Base-by-base conservation (phyloP, 1,140 invertebrate species). In the Drosophila cardini region DNA sequence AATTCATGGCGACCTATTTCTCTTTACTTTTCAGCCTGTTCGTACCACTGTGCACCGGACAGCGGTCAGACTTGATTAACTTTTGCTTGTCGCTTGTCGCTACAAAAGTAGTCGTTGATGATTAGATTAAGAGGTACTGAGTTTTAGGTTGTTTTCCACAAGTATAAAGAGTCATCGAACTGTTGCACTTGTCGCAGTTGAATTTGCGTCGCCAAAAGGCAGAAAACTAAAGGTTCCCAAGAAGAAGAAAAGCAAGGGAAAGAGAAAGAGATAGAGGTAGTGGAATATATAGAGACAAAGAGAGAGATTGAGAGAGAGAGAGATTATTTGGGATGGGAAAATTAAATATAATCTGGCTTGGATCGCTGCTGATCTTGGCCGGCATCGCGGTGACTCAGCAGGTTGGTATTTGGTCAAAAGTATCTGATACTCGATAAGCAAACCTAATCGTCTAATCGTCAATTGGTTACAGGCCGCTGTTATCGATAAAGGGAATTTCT, bases 401-500 rank as follows among this genome's bases (percentile, higher is more conserved):
- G 70, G 70, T 72, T 18, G 30, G 63, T 13, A 13, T 13, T 40
- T 13, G 38, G 2, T 21, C 18, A 26, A 30, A 16, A 9, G 7
- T 40, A 15, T 11, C 21, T 38, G n/a, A 53, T 34, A 50, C n/a
- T 13, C 32, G 15, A 18, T 26, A 9, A 8, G 42, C 10, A 10
- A 18, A n/a, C n/a, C n/a, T n/a, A n/a, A n/a, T 15, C 26, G 34
- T 9, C 36, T 36, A 32, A 72, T 58, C 36, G 30, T 11, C 36
- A 36, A 40, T 32, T 55, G 58, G 15, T 46, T 58, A 8, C 78
- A 94, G 93, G 92, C 80, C 40, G 92, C 80, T 40, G 92, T 92
- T 3, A 90, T 91, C 8, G 87, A 91, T 13, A 83, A 61, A 82
- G 90, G 63, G 75, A 82, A 40, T 36, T 93, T 87, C 69, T 94